These are phyloP conservation scores for Aphaenogaster rudis DNA, from an alignment of 1,140 invertebrate genomes.

Conservation along the genomic window DNA sequence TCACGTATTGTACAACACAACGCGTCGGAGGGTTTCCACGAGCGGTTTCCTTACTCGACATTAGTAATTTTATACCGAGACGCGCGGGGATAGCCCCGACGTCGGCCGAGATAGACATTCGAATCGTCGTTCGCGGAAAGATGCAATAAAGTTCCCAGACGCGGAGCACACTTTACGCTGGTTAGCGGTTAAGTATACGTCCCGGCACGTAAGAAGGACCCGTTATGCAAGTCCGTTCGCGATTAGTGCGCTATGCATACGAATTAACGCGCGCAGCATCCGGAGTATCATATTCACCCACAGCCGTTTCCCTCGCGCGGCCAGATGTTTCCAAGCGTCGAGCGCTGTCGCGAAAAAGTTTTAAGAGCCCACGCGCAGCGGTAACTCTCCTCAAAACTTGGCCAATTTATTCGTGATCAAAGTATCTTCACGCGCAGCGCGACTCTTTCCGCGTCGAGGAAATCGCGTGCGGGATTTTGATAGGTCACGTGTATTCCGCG, in stretches of 20 bases:
- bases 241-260: conserved; percentile 60
- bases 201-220: conserved; percentile 56
- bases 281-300: conserved; percentile 1
- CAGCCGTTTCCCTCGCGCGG: neutral
- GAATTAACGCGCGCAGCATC: conserved; percentile 60
- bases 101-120: conserved; percentile 58
- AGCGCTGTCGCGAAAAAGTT: neutral
- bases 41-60: conserved; percentile 66
- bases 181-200: conserved; percentile 62
- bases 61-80: conserved; percentile 62
- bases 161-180: conserved; percentile 52
- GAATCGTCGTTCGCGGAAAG: conserved; percentile 63
- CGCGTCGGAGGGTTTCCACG: conserved; percentile 56
- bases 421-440: neutral
- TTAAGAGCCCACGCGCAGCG: neutral
- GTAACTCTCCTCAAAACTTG: neutral
- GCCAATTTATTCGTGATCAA: neutral
- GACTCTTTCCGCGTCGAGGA: neutral
- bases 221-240: conserved; percentile 50
- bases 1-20: conserved; percentile 64
- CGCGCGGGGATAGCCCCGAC: conserved; percentile 38
- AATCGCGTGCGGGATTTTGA: neutral
- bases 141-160: conserved; percentile 65
- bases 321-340: neutral
- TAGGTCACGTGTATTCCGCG: conserved; percentile 15